phyloP scores from a whole-genome alignment of 2,888 invertebrate species.

The Antheraea yamamai region DNA sequence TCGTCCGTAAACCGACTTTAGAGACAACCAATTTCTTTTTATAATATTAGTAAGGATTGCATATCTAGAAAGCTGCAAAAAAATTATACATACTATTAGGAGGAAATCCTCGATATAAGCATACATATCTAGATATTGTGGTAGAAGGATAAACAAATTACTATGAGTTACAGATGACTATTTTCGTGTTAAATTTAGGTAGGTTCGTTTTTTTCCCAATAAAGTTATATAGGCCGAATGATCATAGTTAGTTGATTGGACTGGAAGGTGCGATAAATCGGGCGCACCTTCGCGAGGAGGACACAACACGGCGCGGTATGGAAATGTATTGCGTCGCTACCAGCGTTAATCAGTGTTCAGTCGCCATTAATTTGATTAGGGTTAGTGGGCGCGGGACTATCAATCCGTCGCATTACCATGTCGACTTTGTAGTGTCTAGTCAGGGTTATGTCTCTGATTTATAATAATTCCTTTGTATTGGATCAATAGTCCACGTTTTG shows the following conservation, averaged over 20 bases:
- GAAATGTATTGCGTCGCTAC: constrained; percentile 67
- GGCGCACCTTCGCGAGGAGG: constrained; percentile 48
- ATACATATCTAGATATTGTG: not conserved
- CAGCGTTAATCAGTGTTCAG: constrained; percentile 79
- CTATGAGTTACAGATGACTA: not conserved
- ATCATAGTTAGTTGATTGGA: constrained; percentile 39
- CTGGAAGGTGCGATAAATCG: constrained; percentile 72
- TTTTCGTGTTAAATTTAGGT: not conserved
- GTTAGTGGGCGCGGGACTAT: constrained; percentile 80
- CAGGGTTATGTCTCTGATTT: constrained; percentile 44
- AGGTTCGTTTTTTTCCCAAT: not conserved
- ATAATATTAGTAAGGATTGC: not conserved
- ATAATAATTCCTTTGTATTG: not conserved
- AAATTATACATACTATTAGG: not conserved
- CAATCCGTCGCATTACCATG: constrained; percentile 80
- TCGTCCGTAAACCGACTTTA: too few relatives aligned
- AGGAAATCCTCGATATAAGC: not conserved
- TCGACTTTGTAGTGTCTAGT: constrained; percentile 38
- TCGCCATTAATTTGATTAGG: constrained; percentile 82
- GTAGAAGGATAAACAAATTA: not conserved
- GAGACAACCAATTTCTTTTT: too few relatives aligned
- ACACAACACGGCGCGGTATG: constrained; percentile 45
- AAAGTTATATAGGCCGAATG: not conserved
- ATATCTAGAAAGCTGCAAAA: not conserved
- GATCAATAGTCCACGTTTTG: not conserved